These are phyloP conservation scores for Lytechinus pictus DNA, from an alignment of 35 echinoderm and acorn worm species.

Conservation along the genomic window DNA sequence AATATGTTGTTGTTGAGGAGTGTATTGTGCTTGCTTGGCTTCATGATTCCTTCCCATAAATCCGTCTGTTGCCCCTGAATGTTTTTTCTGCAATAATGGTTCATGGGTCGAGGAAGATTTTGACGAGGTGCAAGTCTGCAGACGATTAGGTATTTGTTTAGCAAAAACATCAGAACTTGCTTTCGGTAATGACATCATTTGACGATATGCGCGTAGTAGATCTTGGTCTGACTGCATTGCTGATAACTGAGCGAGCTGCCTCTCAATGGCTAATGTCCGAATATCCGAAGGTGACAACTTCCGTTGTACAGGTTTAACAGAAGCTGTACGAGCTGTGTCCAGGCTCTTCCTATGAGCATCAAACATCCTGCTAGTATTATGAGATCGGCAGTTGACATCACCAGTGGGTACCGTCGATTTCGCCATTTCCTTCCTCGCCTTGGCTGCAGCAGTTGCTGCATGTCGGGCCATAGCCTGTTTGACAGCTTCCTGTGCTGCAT, in stretches of 20 bases:
- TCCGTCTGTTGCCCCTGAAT: not conserved
- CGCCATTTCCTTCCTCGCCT: not conserved
- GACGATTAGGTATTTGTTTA: not conserved
- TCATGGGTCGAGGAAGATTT: not conserved
- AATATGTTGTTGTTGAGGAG: constrained; percentile 4
- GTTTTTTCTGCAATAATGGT: not conserved
- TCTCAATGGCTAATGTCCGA: not conserved
- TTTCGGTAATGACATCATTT: not conserved
- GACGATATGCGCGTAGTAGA: constrained; percentile 12
- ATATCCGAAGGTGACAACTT: not conserved
- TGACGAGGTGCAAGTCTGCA: not conserved
- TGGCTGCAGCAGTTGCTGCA: not conserved
- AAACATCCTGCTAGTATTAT: not conserved
- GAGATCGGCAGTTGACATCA: not conserved
- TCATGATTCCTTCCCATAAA: not conserved
- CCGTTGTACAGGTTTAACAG: constrained; percentile 27
- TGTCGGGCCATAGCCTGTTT: not conserved
- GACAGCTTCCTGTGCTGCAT: constrained; percentile 10
- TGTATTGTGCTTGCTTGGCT: not conserved
- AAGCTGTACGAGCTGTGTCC: not conserved
- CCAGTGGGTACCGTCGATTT: not conserved
- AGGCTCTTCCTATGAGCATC: not conserved
- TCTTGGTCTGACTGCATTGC: constrained; percentile 14
- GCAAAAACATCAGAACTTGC: not conserved
- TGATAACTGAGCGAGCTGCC: constrained; percentile 24